A percentile compares a stretch with the other conserved stretches of the same genome.
Conservation (phyloP, 2,888 invertebrate species). For the Hecatera dysodea region DNA sequence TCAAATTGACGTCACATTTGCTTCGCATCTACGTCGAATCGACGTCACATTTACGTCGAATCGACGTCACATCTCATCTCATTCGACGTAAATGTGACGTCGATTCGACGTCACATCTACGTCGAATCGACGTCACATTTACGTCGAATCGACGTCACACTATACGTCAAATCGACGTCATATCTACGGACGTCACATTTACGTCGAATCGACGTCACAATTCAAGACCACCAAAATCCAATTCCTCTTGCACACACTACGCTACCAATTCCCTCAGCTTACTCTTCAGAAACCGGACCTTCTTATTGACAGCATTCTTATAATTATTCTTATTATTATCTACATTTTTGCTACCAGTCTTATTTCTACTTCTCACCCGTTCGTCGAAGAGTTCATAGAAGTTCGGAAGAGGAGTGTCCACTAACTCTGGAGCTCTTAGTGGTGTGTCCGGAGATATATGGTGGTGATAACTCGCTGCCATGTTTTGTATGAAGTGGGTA, state of each 20-base stretch:
- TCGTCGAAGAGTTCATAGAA: slow-evolving; percentile 87
- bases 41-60: no score
- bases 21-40: no score
- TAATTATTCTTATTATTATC: slow-evolving; percentile 80
- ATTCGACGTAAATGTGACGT: no score
- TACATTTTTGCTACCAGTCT: slow-evolving; percentile 66
- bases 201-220: no score
- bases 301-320: slow-evolving; percentile 85
- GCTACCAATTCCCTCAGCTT: slow-evolving; percentile 86
- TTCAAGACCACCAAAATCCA: no score
- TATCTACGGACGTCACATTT: no score
- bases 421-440: slow-evolving; percentile 61
- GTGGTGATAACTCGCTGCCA: slow-evolving; percentile 70
- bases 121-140: no score
- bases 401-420: slow-evolving; percentile 85
- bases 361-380: slow-evolving; percentile 71
- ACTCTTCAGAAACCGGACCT: slow-evolving; percentile 82
- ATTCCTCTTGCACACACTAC: slow-evolving; percentile 52
- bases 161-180: no score
- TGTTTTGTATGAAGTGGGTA: slow-evolving; percentile 92
- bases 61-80: no score
- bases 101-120: no score
- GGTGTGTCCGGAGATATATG: slow-evolving; percentile 39
- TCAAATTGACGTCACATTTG: no score
- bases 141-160: no score